Conservation (phyloP, 1,140 invertebrate species). For the Drosophila virilis region DNA sequence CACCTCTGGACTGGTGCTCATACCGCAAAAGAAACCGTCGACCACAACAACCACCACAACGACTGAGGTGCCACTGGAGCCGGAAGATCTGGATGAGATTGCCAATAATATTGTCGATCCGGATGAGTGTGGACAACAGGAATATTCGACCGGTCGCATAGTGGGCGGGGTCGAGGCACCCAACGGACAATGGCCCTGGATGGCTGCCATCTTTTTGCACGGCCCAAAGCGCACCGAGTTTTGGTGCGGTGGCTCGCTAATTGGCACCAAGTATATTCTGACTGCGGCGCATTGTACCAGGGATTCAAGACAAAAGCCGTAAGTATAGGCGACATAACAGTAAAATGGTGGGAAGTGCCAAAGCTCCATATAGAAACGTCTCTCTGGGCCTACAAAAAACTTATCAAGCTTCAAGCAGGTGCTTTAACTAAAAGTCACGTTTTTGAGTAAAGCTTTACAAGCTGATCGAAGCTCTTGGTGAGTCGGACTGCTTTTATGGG, state of each 20-base stretch:
- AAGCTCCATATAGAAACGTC: background rate
- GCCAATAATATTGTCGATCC: constrained; percentile 85
- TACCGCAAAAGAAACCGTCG: constrained; percentile 82
- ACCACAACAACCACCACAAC: constrained; percentile 83
- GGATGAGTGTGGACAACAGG: constrained; percentile 91
- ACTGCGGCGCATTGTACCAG: constrained; percentile 97
- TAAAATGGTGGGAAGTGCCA: background rate
- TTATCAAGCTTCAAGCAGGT: background rate
- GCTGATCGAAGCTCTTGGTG: background rate
- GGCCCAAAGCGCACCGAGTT: constrained; percentile 94
- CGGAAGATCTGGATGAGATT: constrained; percentile 67
- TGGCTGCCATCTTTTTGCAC: constrained; percentile 96
- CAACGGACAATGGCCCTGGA: constrained; percentile 95
- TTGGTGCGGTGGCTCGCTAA: constrained; percentile 96
- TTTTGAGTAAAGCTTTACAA: background rate
- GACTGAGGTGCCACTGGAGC: constrained; percentile 69
- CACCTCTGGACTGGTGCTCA: constrained; percentile 67
- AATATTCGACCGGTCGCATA: constrained; percentile 92
- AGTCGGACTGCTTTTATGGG: too few relatives aligned
- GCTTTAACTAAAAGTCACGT: too few relatives aligned
- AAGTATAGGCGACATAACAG: constrained; percentile 75
- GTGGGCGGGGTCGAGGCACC: constrained; percentile 94
- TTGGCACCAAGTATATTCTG: constrained; percentile 91
- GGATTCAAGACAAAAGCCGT: constrained; percentile 94
- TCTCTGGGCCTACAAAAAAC: background rate